Evolutionary conservation across 2,797 vertebrate genomes (phyloP).

Genomic region (Chloroceryle inda): DNA sequence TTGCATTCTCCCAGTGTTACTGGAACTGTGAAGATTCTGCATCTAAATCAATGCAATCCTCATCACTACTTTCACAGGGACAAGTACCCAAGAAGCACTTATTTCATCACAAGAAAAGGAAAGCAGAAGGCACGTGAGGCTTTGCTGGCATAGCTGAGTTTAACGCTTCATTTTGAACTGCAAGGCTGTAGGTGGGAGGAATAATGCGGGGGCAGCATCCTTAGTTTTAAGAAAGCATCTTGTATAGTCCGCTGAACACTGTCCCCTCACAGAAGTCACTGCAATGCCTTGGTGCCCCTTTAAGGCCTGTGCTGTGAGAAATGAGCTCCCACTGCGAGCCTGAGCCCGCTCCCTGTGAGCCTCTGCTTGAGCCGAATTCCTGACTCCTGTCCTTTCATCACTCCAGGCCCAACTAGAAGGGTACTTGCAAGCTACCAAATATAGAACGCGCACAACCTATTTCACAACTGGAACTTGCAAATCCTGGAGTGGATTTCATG

Average conservation of each 20-base stretch:
- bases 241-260: background rate
- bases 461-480: slow-evolving; percentile 63
- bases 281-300: background rate
- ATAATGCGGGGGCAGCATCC: background rate
- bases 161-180: background rate
- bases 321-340: background rate
- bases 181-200: background rate
- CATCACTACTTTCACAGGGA: background rate
- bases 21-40: background rate
- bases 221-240: background rate
- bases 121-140: background rate
- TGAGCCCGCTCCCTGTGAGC: background rate
- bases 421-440: slow-evolving; percentile 62
- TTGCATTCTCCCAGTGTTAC: background rate
- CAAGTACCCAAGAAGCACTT: background rate
- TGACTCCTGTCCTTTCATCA: slow-evolving; percentile 59
- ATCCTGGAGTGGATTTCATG: slow-evolving; percentile 53
- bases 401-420: slow-evolving; percentile 18
- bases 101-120: background rate
- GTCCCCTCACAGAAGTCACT: background rate
- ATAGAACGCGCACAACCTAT: background rate
- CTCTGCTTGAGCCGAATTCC: slow-evolving; percentile 35
- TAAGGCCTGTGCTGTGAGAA: background rate
- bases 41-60: background rate
- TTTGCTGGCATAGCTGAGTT: background rate